Evolutionary conservation across 2,888 invertebrate species (phyloP).

Genomic region (Gymnocheta viridis): DNA sequence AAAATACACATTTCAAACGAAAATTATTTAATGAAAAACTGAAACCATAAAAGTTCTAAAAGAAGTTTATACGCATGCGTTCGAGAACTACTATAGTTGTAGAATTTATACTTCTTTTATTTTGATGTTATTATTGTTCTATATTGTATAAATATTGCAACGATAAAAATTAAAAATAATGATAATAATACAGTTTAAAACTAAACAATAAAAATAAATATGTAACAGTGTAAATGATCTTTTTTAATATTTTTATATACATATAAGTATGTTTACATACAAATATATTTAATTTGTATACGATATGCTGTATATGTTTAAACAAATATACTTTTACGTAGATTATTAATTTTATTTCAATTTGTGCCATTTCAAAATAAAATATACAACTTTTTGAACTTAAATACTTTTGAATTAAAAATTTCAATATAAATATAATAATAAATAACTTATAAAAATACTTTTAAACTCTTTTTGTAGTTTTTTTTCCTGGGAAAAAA

Average conservation of each 20-base stretch:
- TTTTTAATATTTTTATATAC: constrained; percentile 32
- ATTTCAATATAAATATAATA: constrained; percentile 2
- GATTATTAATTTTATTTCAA: constrained; percentile 25
- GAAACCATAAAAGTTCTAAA: neutral
- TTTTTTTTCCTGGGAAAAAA: constrained; percentile 42
- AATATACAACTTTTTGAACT: constrained; percentile 1
- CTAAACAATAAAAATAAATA: constrained; percentile 26
- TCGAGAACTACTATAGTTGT: neutral
- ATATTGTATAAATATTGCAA: constrained; percentile 15
- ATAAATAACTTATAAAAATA: constrained; percentile 43
- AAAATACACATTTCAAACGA: neutral
- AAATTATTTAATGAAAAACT: neutral
- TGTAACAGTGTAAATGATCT: constrained; percentile 27
- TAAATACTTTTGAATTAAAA: constrained; percentile 1
- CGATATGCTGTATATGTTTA: constrained; percentile 46
- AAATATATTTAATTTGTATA: constrained; percentile 47
- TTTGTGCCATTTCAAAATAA: constrained; percentile 51
- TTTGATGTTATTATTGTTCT: neutral
- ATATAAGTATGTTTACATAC: neutral
- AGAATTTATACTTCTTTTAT: neutral
- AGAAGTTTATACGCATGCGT: neutral
- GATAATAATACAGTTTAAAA: constrained; percentile 36
- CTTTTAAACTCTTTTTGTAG: constrained; percentile 47
- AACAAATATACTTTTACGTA: constrained; percentile 42
- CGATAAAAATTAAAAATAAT: constrained; percentile 16